A percentile compares a stretch with the other conserved stretches of the same genome.
These are phyloP conservation scores for Catharus ustulatus DNA, from an alignment of 2,797 vertebrate genomes.

Conservation along the genomic window DNA sequence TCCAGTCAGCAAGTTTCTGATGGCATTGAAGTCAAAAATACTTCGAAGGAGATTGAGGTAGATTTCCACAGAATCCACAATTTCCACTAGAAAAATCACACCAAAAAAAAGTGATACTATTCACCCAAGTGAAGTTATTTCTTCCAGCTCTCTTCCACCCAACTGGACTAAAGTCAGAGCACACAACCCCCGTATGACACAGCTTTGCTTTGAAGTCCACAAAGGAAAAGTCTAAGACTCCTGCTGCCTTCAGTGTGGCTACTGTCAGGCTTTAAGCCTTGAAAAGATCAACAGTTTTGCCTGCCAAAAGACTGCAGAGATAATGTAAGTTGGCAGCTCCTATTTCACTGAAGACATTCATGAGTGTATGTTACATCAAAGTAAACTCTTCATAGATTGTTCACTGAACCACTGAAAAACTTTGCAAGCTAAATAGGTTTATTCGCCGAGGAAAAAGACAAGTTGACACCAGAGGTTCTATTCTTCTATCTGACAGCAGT, in stretches of 20 bases:
- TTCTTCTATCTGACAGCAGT: not conserved
- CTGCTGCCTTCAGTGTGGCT: not conserved
- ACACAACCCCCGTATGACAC: not conserved
- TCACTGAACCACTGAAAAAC: not conserved
- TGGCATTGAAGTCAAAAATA: constrained; percentile 93
- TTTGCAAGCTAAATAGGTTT: not conserved
- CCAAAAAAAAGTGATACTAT: not conserved
- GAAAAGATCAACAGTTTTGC: not conserved
- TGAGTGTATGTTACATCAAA: not conserved
- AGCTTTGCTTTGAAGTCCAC: not conserved
- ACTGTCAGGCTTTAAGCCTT: not conserved
- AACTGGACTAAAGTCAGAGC: not conserved
- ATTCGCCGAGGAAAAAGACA: not conserved
- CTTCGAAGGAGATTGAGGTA: constrained; percentile 92
- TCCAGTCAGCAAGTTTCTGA: constrained; percentile 92
- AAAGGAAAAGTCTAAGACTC: not conserved
- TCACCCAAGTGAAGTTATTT: not conserved
- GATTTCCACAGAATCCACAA: constrained; percentile 96
- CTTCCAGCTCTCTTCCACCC: not conserved
- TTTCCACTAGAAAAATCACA: constrained; percentile 85
- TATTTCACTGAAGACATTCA: not conserved
- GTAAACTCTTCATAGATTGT: not conserved
- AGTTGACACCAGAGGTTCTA: not conserved
- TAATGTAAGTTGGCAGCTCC: not conserved
- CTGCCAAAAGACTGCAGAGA: not conserved